These are phyloP conservation scores for Acyrthosiphon pisum DNA, from an alignment of 1,140 invertebrate genomes.

Conservation along the genomic window DNA sequence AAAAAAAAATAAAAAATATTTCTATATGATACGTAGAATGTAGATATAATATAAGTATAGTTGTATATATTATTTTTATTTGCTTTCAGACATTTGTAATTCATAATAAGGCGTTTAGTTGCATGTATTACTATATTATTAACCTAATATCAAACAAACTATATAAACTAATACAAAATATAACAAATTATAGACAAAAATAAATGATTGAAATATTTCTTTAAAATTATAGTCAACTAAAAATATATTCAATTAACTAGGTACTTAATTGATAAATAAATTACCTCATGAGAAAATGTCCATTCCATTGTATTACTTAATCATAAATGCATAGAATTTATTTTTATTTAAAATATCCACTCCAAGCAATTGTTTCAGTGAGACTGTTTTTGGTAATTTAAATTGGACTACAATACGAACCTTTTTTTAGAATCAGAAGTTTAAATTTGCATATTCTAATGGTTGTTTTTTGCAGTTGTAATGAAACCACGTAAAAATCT, in stretches of 20 bases:
- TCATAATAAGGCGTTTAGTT: neutral
- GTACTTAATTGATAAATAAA: neutral
- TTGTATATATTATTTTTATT: too few species aligned
- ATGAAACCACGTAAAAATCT: constrained; percentile 53
- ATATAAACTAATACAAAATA: too few species aligned
- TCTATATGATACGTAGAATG: too few species aligned
- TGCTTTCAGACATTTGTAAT: too few species aligned
- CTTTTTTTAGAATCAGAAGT: constrained; percentile 27
- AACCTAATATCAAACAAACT: too few species aligned
- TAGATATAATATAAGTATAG: too few species aligned
- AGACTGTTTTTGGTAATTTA: constrained; percentile 20
- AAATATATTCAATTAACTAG: neutral
- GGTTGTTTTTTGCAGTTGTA: neutral
- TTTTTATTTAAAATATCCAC: neutral
- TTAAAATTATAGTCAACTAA: neutral
- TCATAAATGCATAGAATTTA: neutral
- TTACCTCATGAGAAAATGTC: neutral
- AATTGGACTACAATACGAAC: constrained; percentile 31
- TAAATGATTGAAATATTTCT: neutral
- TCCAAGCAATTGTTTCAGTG: neutral
- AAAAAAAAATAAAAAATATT: too few species aligned
- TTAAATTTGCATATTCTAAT: constrained; percentile 47
- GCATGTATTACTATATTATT: too few species aligned
- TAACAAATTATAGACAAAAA: neutral
- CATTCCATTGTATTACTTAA: neutral